Evolutionary conservation across 2,797 vertebrate species (phyloP), one percentile per base, ranked within the genome.

Genomic region (Diceros bicornis): DNA sequence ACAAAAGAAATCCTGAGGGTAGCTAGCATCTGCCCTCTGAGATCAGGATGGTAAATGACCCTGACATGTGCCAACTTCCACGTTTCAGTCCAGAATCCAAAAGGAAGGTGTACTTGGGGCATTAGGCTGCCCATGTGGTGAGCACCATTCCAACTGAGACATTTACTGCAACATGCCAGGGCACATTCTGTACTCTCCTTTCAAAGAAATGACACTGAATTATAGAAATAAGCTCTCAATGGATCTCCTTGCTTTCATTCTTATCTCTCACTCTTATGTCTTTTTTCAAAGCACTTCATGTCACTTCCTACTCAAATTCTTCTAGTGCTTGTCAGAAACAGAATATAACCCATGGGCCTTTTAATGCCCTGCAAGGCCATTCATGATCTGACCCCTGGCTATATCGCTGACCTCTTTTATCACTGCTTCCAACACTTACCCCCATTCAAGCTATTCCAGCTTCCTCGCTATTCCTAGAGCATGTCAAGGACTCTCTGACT

Each of bases 1-100:
- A 64, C 75, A 17, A 96, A 98, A 97, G 96, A 98, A 98, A 98
- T 97, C 96, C 96, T 92, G 29, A 91, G 68, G 59, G 37, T 47
- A 95, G 59, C 88, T 32, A 94, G 57, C 89, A 88, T 0, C 10
- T 96, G 64, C 57, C 68, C 61, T 71, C 78, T 94, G 68, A 92
- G 66, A 97, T 92, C 79, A 93, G 71, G 32, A 27, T 59, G 66
- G 68, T 52, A 61, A 77, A 79, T 74, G 82, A 75, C 37, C 29
- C 57, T 84, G 62, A 89, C 18, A 5, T n/a, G 50, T 69, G 20
- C 81, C 77, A 93, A 41, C 55, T 77, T 89, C 84, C 47, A 90
- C 4, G 23, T 84, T 85, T 88, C 47, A 55, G 47, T 62, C n/a
- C 34, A 88, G 64, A 84, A 59, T 52, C 37, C 10, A 69, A 37